Percentiles rank a stretch among this genome's conserved stretches.
These are phyloP conservation scores for Bombus terrestris DNA, from an alignment of 1,140 invertebrate species.

Conservation along the genomic window DNA sequence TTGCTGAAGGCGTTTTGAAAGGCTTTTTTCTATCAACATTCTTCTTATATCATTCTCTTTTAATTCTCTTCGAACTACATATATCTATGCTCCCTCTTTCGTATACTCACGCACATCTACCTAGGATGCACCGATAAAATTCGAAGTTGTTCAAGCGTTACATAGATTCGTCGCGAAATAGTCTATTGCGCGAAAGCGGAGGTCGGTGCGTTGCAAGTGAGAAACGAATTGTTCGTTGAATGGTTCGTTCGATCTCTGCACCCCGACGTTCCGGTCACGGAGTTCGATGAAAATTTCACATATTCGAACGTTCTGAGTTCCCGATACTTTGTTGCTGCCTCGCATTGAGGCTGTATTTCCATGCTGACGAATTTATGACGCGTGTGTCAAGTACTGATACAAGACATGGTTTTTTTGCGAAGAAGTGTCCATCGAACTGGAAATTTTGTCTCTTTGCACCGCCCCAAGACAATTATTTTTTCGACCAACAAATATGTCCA, in stretches of 20 bases:
- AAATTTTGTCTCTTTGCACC: no score
- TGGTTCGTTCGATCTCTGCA: slow-evolving; percentile 6
- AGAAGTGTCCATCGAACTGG: neutral
- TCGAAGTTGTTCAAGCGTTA: slow-evolving; percentile 45
- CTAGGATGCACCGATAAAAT: slow-evolving; percentile 2
- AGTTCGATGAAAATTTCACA: slow-evolving; percentile 35
- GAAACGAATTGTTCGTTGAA: slow-evolving; percentile 42
- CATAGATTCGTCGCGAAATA: slow-evolving; percentile 38
- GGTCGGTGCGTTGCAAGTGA: slow-evolving; percentile 4
- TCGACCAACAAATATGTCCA: no score
- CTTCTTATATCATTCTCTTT: slow-evolving; percentile 11
- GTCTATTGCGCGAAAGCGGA: slow-evolving; percentile 38
- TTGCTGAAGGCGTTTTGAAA: neutral
- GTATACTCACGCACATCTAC: neutral
- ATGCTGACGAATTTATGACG: neutral
- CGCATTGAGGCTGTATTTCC: neutral
- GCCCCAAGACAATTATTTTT: no score
- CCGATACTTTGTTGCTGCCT: neutral
- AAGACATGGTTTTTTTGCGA: neutral
- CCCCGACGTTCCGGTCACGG: neutral
- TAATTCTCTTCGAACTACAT: slow-evolving; percentile 34
- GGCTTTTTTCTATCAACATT: neutral
- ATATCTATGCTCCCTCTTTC: neutral
- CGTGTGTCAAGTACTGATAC: neutral
- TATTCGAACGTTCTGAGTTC: neutral